Conservation (phyloP, 2,797 vertebrate species). For the Lutjanus argentimaculatus region DNA sequence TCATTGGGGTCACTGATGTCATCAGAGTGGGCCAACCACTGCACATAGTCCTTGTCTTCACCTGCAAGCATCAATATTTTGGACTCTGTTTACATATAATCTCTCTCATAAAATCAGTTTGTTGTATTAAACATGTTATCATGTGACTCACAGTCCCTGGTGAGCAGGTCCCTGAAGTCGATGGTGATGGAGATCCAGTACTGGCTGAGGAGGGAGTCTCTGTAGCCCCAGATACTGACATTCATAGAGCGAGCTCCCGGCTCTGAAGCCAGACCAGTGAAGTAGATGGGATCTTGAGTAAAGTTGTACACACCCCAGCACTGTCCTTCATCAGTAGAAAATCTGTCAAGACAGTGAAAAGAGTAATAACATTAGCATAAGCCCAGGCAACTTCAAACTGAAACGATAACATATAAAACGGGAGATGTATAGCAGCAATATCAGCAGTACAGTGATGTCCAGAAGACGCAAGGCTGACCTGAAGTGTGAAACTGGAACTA, state of each 20-base stretch:
- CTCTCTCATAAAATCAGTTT: conserved; percentile 2
- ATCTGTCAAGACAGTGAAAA: conserved; percentile 81
- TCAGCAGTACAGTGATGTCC: background rate
- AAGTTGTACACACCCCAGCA: conserved; percentile 92
- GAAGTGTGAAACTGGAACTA: too few relatives aligned
- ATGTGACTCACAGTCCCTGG: conserved; percentile 90
- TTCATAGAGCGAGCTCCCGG: conserved; percentile 96
- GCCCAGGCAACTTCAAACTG: too few relatives aligned
- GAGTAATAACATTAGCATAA: conserved; percentile 3
- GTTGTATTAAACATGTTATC: background rate
- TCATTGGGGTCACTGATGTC: conserved; percentile 90
- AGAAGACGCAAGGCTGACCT: background rate
- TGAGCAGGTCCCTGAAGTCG: conserved; percentile 93
- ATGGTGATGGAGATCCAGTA: conserved; percentile 96
- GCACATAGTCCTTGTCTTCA: conserved; percentile 89
- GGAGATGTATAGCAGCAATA: background rate
- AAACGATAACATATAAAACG: background rate
- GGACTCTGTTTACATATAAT: background rate
- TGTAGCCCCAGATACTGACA: conserved; percentile 96
- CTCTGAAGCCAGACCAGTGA: conserved; percentile 94
- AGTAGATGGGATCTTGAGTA: conserved; percentile 88
- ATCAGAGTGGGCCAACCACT: conserved; percentile 96
- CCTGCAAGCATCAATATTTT: conserved; percentile 80
- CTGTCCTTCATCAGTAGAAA: conserved; percentile 97
- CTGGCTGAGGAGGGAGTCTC: conserved; percentile 83